Evolutionary conservation across 2,113 vertebrate species (phyloP).

Genomic region (Scomber scombrus): DNA sequence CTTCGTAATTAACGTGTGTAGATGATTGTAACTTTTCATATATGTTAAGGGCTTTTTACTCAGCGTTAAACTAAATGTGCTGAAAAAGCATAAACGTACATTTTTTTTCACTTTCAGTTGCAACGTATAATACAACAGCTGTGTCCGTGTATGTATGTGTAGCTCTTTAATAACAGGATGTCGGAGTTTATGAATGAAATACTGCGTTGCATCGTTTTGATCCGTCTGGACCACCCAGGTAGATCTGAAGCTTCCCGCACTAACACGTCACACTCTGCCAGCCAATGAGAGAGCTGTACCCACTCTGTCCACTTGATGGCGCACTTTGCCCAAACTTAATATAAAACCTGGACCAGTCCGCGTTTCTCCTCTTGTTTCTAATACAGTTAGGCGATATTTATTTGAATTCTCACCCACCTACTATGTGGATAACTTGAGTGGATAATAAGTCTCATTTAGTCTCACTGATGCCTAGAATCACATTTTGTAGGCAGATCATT

Average conservation of each 20-base stretch:
- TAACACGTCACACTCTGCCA: neutral
- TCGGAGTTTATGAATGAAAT: neutral
- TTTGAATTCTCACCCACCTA: too few relatives aligned
- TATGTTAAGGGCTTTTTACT: neutral
- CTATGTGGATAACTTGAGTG: too few relatives aligned
- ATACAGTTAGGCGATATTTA: too few relatives aligned
- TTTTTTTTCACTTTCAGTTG: neutral
- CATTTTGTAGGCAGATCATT: neutral
- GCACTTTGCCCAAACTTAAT: neutral
- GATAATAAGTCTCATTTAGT: too few relatives aligned
- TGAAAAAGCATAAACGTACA: neutral
- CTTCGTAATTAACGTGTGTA: neutral
- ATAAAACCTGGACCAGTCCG: too few relatives aligned
- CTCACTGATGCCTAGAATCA: too few relatives aligned
- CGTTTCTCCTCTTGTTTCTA: too few relatives aligned
- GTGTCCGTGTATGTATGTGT: neutral
- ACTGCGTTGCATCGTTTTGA: neutral
- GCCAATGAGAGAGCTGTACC: slow-evolving; percentile 9
- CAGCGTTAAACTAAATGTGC: too few relatives aligned
- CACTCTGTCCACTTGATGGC: neutral
- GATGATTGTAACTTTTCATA: too few relatives aligned
- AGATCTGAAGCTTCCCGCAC: slow-evolving; percentile 48
- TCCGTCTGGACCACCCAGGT: slow-evolving; percentile 27
- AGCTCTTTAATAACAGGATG: neutral
- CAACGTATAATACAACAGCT: neutral